phyloP scores from a whole-genome alignment of 2,113 vertebrate species.

The Trochalopteron elliotii region DNA sequence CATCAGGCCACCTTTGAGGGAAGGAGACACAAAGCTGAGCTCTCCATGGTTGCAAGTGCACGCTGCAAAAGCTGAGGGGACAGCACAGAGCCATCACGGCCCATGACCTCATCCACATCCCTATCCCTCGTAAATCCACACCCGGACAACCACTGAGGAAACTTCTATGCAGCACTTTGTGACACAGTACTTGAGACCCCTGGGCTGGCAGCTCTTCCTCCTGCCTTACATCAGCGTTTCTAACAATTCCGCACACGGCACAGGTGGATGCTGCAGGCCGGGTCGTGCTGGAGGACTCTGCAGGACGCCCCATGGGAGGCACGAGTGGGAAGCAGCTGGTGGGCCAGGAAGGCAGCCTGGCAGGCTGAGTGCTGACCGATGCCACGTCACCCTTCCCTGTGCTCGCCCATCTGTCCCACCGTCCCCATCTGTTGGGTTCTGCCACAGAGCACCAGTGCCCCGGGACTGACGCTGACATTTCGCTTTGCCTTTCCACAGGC shows the following conservation, averaged over 20 bases:
- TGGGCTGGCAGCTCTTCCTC: not conserved
- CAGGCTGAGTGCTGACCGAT: not conserved
- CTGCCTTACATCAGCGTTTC: not conserved
- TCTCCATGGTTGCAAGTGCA: rapidly evolving
- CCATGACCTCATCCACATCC: not conserved
- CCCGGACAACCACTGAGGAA: not conserved
- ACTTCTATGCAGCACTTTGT: rapidly evolving
- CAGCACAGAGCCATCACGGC: not conserved
- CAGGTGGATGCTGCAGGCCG: not conserved
- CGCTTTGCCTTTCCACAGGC: not conserved
- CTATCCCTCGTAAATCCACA: not conserved
- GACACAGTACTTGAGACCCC: not conserved
- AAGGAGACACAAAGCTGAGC: not conserved
- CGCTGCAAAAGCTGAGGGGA: not conserved
- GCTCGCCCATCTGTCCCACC: slow-evolving; percentile 1
- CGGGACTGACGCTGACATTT: not conserved
- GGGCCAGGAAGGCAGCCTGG: not conserved
- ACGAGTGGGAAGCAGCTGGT: not conserved
- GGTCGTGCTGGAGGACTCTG: rapidly evolving
- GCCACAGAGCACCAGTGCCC: not conserved
- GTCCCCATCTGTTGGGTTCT: not conserved
- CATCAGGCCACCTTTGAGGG: rapidly evolving
- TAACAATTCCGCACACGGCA: rapidly evolving
- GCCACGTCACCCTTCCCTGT: not conserved
- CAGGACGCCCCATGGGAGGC: rapidly evolving